phyloP scores from a whole-genome alignment of 2,113 vertebrate species.

The Takifugu flavidus region DNA sequence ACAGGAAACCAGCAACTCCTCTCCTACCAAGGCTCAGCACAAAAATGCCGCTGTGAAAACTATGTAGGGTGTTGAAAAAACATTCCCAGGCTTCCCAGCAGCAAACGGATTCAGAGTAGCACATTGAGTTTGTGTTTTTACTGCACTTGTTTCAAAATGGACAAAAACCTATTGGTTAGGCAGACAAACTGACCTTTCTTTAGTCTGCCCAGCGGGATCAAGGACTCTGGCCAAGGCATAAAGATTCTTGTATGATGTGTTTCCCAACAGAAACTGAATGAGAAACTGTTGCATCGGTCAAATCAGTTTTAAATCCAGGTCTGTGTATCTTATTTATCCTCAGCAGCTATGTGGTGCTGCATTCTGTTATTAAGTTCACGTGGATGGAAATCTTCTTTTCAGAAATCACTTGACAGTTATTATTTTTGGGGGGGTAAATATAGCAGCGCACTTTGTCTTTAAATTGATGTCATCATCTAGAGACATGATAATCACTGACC shows the following conservation, averaged over 20 bases:
- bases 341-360: too few species aligned
- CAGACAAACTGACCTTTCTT: too few species aligned
- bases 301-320: too few species aligned
- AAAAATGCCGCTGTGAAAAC: constrained; percentile 34
- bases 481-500: constrained; percentile 1
- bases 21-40: constrained; percentile 31
- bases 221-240: too few species aligned
- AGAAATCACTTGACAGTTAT: neutral
- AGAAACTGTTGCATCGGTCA: too few species aligned
- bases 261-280: too few species aligned
- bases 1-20: constrained; percentile 47
- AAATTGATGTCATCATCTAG: constrained; percentile 4
- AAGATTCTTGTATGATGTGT: too few species aligned
- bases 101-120: neutral
- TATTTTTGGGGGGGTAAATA: neutral
- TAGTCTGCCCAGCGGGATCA: too few species aligned
- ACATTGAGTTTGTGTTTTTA: neutral
- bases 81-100: constrained; percentile 39
- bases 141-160: too few species aligned
- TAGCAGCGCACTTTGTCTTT: neutral
- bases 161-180: too few species aligned
- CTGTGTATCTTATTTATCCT: too few species aligned
- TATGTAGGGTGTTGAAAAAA: constrained; percentile 31
- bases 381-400: neutral
- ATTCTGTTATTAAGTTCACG: too few species aligned